Evolutionary conservation across 2,113 vertebrate genomes (phyloP), one percentile per base, ranked within the genome.

Genomic region (Triplophysa tibetana): DNA sequence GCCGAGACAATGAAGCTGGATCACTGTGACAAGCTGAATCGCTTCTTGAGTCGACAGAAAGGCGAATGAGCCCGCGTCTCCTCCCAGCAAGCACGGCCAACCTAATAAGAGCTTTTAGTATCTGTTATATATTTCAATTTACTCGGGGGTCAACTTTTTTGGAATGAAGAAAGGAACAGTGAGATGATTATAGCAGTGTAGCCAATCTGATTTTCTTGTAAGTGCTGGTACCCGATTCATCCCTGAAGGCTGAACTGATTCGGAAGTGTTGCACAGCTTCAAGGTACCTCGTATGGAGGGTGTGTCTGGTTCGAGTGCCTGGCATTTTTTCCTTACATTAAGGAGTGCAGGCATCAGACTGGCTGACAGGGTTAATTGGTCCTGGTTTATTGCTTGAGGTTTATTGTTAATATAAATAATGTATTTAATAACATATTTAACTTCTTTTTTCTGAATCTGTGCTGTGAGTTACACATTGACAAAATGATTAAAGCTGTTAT

Each of bases 21-120:
- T 89, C 95, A 98, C 94, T 99, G 98, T 89, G 97, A 98, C 81
- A 99, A 98, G 88, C 94, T 99, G 86, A 95, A 96, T 81, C 95
- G 95, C 88, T 86, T 98, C 74, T 92, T 96, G 0, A 95, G 92
- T 54, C 92, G 95, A 45, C 94, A 93, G 83, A 95, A 93, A 91
- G 94, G 89, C 72, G 94, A 94, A 87, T 97, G 93, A 96, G n/a
- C 78, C 70, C 56, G 4, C 19, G 12, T 10, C 4, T n/a, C 21
- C 76, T 26, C 24, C 61, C 8, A 72, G 45, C 38, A 26, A 62
- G 61, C 29, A 74, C 50, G 66, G 56, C 52, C 52, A 41, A 43
- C 64, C 16, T 50, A 54, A 64, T 73, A 54, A 76, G 33, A 73
- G 52, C 29, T 87, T 90, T 90, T 87, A 85, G 87, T 48, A 26